Evolutionary conservation across 1,140 invertebrate genomes (phyloP), one percentile per base, ranked within the genome.

Genomic region (Microplitis mediator): DNA sequence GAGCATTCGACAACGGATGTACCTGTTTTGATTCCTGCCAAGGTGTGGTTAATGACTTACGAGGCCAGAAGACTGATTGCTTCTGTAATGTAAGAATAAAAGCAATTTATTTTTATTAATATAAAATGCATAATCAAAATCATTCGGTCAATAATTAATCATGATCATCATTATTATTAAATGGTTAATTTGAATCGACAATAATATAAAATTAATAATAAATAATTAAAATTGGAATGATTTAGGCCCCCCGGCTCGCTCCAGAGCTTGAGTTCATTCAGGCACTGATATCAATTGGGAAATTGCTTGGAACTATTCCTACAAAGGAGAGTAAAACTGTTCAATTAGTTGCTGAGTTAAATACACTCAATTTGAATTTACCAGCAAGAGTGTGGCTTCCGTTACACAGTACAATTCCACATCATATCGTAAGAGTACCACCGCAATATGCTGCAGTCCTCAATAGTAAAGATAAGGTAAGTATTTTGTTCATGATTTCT

Each of bases 331-430:
- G 95, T 62, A 95, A 97, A 87, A 98, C 95, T 61, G 91, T 93
- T 73, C 91, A 95, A 76, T 88, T 99, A 60, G 92, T 97, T 68
- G 96, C 96, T 31, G 97, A 98, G 84, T 88, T 99, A 68, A 95
- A 94, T 75, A 91, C 95, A 76, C 88, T 99, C 52, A 99, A 99
- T 88, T 90, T 98, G 69, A 99, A 99, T 89, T 89, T 99, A 73
- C 98, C 98, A 3, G 97, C 98, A 1, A 89, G 97, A 72, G 98
- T 99, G 66, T 99, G 98, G 97, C 88, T 99, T 72, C 98, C 98
- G 13, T 89, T 99, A 50, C 90, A 93, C 79, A 90, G 89, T 76
- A 86, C 88, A 69, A 84, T 89, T 69, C 90, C 91, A 51, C 94
- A 95, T 88, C 93, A 98, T 82, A 93, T 98, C 76, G 93, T 98